Percentiles rank a stretch among this genome's conserved stretches.
Conservation (phyloP, 2,113 vertebrate species). For the Ammodytes marinus region DNA sequence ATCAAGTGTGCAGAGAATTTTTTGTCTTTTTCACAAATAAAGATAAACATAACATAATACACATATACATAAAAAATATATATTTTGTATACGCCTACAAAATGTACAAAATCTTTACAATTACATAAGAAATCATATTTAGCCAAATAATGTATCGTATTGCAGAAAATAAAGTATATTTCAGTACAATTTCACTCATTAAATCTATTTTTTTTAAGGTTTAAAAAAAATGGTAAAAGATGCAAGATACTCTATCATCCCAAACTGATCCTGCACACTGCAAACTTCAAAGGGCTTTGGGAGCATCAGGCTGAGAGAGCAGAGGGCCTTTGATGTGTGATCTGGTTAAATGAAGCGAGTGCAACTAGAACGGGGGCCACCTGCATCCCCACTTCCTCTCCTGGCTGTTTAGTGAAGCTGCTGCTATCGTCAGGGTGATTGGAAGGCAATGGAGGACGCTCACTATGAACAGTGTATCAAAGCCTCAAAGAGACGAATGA, state of each 20-base stretch:
- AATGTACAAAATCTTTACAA: too few relatives aligned
- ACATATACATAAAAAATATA: too few relatives aligned
- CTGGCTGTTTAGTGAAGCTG: slow-evolving; percentile 2
- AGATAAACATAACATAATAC: too few relatives aligned
- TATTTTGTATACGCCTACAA: too few relatives aligned
- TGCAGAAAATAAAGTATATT: too few relatives aligned
- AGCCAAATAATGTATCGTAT: too few relatives aligned
- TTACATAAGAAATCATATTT: too few relatives aligned
- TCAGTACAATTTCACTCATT: too few relatives aligned
- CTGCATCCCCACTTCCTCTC: not conserved
- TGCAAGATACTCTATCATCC: slow-evolving; percentile 33
- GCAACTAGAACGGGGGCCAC: not conserved
- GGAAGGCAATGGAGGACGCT: not conserved
- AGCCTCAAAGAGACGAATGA: not conserved
- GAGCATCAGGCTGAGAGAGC: slow-evolving; percentile 32
- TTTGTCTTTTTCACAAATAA: too few relatives aligned
- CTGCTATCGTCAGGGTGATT: not conserved
- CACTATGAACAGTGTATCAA: slow-evolving; percentile 5
- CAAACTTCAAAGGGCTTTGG: slow-evolving; percentile 42
- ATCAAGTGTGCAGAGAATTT: too few relatives aligned
- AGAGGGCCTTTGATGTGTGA: slow-evolving; percentile 45
- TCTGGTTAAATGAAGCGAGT: slow-evolving; percentile 47
- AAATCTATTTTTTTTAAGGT: too few relatives aligned
- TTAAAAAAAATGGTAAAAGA: not conserved
- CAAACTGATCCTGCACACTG: not conserved